Percentiles rank a stretch among this genome's conserved stretches.
These are phyloP conservation scores for Peromyscus leucopus DNA, from an alignment of 2,113 vertebrate genomes.

Conservation along the genomic window DNA sequence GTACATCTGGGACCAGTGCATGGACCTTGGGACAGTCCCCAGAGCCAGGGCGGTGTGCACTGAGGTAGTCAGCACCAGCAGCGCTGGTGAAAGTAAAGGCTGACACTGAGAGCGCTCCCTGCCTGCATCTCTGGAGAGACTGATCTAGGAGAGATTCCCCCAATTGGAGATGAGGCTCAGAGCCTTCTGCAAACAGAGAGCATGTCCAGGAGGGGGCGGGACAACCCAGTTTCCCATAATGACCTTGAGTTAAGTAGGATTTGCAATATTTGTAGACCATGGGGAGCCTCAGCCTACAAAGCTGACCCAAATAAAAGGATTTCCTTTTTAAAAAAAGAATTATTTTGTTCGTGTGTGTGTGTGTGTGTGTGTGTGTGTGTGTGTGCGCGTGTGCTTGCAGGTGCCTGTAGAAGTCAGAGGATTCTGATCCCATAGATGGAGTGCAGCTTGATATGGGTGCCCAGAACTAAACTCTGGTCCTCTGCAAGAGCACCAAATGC, in stretches of 20 bases:
- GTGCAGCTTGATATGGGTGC: not conserved
- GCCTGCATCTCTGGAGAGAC: not conserved
- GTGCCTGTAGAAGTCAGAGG: not conserved
- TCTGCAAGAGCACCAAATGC: not conserved
- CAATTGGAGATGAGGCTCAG: not conserved
- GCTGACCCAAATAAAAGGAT: constrained; percentile 14
- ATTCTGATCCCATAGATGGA: not conserved
- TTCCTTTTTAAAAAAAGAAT: not conserved
- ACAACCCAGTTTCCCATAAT: constrained; percentile 37
- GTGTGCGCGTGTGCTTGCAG: too few relatives aligned
- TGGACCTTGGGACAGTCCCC: not conserved
- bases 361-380: not conserved
- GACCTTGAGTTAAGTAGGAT: constrained; percentile 55
- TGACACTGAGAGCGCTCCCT: not conserved
- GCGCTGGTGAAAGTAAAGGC: not conserved
- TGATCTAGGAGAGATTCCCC: not conserved
- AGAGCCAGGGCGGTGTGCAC: constrained; percentile 15
- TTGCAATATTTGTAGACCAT: not conserved
- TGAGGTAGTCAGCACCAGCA: constrained; percentile 62
- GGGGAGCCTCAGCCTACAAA: not conserved
- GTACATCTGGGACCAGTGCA: not conserved
- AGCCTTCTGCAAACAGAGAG: not conserved
- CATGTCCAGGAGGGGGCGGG: not conserved
- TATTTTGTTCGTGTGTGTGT: not conserved
- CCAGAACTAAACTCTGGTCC: not conserved